These are phyloP conservation scores for Porites rus DNA, from an alignment of 92 coral and sea anemone genomes.

Conservation along the genomic window DNA sequence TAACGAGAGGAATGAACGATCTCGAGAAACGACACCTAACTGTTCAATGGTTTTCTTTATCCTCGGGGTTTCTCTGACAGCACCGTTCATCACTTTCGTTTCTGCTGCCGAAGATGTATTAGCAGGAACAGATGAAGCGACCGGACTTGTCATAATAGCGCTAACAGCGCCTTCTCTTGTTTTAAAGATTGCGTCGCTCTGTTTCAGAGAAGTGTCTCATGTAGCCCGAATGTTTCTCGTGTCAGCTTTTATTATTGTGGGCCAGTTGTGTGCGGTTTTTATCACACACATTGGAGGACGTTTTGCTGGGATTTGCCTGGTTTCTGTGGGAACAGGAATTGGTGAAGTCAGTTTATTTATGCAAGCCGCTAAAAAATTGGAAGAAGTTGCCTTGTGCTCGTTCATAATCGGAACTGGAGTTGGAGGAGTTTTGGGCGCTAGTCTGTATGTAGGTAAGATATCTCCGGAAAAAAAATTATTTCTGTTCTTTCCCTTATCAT, in stretches of 20 bases:
- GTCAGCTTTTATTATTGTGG: constrained; percentile 58
- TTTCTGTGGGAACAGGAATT: constrained; percentile 73
- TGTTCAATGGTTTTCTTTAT: constrained; percentile 47
- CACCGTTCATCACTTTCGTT: constrained; percentile 67
- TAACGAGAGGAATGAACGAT: neutral
- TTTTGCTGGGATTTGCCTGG: constrained; percentile 74
- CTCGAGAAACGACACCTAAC: constrained; percentile 13
- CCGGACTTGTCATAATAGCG: constrained; percentile 72
- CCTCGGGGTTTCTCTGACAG: constrained; percentile 69
- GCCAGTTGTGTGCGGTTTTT: constrained; percentile 68
- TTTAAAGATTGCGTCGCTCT: constrained; percentile 63
- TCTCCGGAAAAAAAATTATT: neutral
- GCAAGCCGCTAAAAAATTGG: constrained; percentile 53
- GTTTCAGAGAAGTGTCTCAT: constrained; percentile 49
- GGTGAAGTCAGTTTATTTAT: constrained; percentile 69
- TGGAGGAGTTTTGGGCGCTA: constrained; percentile 72
- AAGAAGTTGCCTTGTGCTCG: constrained; percentile 60
- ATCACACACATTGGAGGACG: constrained; percentile 51
- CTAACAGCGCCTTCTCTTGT: constrained; percentile 78
- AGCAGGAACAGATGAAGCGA: constrained; percentile 71
- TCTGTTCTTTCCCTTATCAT: no score
- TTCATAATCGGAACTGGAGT: constrained; percentile 68
- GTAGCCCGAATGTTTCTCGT: constrained; percentile 50
- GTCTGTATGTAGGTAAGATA: constrained; percentile 79
- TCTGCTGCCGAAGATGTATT: constrained; percentile 81